Evolutionary conservation across 2,888 invertebrate species (phyloP), one percentile per base, ranked within the genome.

Genomic region (Alloscopus bannaensis): DNA sequence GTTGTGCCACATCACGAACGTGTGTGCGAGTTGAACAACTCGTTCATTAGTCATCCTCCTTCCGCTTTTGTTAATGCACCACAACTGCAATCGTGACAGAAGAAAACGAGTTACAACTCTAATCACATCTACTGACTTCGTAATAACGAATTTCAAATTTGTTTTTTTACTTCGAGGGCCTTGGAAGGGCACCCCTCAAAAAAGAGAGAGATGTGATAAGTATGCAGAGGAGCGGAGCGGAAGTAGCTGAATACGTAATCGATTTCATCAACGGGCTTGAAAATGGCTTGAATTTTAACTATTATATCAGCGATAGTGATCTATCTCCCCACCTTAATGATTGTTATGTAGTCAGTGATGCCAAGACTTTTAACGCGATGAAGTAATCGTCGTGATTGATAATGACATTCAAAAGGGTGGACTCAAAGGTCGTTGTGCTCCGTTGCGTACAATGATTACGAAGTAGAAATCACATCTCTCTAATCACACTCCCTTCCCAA

Each of bases 241-340:
- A 59, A 59, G 31, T 29, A 20, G 40, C 42, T 18, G 40, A 72
- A 73, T 73, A 73, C 47, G 73, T 65, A 73, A 73, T 65, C 73
- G 57, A 73, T 73, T 57, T 66, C 45, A n/a, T 57, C 65, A 55
- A 28, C 55, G 42, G 29, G 29, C 36, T 68, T 68, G 36, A 36
- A 36, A 6, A 8, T 36, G 36, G 52, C 24, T 22, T 24, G 45
- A 11, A 45, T 45, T 36, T 36, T 8, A 36, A 36, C 11, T 52
- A 22, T 22, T 47, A 52, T 52, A 52, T 22, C 52, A 52, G 52
- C 3, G 52, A 52, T 47, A 13, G 18, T 47, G 11, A 47, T 20
- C 52, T 24, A 22, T 3, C 16, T 3, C 36, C 36, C 36, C 13
- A 8, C 13, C 36, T 13, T 36, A 22, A 59, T 59, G 2, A n/a